These are phyloP conservation scores for Boulengeromyrus knoepffleri DNA, from an alignment of 2,113 vertebrate species.

Conservation along the genomic window DNA sequence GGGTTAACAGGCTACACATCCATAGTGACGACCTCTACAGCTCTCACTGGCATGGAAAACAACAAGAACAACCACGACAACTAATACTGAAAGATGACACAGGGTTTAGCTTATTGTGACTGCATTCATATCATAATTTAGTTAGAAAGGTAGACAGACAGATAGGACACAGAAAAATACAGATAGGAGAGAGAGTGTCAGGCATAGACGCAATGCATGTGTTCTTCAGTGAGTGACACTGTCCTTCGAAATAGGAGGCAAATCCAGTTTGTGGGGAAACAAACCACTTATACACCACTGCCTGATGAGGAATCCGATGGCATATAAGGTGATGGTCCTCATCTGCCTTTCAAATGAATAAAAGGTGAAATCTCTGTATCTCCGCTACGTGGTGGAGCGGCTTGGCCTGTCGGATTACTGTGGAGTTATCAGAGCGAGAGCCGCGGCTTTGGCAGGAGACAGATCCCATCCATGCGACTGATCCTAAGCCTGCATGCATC, in stretches of 20 bases:
- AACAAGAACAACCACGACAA: neutral
- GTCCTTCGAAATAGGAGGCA: neutral
- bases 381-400: conserved; percentile 55
- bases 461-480: conserved; percentile 58
- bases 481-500: conserved; percentile 33
- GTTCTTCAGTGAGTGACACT: neutral
- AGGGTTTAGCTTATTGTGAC: neutral
- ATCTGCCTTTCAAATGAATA: conserved; percentile 96
- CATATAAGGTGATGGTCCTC: conserved; percentile 83
- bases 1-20: neutral
- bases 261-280: neutral
- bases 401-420: conserved; percentile 72
- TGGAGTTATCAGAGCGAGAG: conserved; percentile 71
- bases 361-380: conserved; percentile 57
- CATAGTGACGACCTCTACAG: neutral
- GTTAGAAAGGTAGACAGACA: neutral
- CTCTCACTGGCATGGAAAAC: neutral
- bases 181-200: neutral
- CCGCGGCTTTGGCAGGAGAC: conserved; percentile 55
- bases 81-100: neutral
- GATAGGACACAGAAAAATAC: neutral
- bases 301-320: conserved; percentile 81
- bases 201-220: neutral
- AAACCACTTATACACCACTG: conserved; percentile 70
- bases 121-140: neutral